Conservation (phyloP, 2,888 invertebrate species). For the Leucophenga maculata region DNA sequence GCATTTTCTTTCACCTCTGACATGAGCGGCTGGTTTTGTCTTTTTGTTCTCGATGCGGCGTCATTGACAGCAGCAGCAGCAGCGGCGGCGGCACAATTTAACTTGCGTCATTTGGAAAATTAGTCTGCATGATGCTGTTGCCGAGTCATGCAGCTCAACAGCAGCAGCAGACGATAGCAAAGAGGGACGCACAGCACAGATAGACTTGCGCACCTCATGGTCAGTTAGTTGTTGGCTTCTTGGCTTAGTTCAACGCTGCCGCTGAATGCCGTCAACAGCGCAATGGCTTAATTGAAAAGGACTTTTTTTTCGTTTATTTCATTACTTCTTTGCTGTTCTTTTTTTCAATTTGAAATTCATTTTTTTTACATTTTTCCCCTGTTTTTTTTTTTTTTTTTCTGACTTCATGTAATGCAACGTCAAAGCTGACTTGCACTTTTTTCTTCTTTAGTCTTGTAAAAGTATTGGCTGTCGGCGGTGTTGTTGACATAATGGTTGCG, state of each 20-base stretch:
- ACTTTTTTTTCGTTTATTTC: slow-evolving; percentile 24
- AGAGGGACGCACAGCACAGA: background rate
- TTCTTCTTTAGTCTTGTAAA: no score
- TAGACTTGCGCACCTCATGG: background rate
- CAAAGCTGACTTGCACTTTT: background rate
- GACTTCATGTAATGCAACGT: background rate
- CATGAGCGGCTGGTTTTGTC: slow-evolving; percentile 28
- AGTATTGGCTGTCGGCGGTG: no score
- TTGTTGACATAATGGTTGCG: no score
- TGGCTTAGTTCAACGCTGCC: background rate
- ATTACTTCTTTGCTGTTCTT: background rate
- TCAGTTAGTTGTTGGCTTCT: background rate
- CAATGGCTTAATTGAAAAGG: slow-evolving; percentile 33
- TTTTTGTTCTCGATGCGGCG: slow-evolving; percentile 4
- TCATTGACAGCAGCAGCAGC: background rate
- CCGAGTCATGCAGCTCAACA: background rate
- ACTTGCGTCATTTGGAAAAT: slow-evolving; percentile 63
- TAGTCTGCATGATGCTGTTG: slow-evolving; percentile 56
- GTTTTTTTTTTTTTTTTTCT: no score
- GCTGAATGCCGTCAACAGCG: background rate
- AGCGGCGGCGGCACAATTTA: slow-evolving; percentile 46
- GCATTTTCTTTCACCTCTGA: no score
- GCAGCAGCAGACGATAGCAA: background rate
- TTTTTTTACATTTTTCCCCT: no score
- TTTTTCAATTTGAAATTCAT: background rate